Base-by-base conservation (phyloP, 2,113 vertebrate species). In the Naja naja region DNA sequence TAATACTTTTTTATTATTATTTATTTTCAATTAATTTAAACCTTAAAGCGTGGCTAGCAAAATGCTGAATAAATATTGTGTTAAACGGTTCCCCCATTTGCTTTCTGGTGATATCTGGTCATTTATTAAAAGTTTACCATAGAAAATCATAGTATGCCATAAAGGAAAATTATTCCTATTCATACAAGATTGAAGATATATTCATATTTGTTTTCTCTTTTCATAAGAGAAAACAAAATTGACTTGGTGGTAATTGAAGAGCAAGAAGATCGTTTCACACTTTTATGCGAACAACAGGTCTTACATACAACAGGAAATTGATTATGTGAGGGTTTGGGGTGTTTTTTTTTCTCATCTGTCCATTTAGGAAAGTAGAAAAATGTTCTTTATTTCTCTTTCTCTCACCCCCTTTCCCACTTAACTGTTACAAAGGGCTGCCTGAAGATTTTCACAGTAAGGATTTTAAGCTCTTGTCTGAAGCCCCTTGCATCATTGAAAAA, bases 401-500 rank as follows among this genome's bases (percentile, higher is more conserved):
- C 25, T 12, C 16, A 7, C 9, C 45, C 20, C 25, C 12, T 30
- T 55, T 25, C 23, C 22, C n/a, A 25, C 39, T 25, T 89, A 23
- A 81, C 34, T 34, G 23, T 81, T 81, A 39, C 92, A 1, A 55
- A 99, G 99, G 99, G 53, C 95, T 99, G 0, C 98, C 98, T 34
- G 99, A 98, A 95, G 99, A 99, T 93, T 98, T 99, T 91, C 96
- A 97, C 85, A 97, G 94, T 95, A 99, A 98, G 94, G 99, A 99
- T 94, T 99, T 95, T 94, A 98, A 98, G 90, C 97, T 97, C 10
- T 97, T 97, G 0, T 58, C 97, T 0, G 98, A 98, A 3, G 98
- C 98, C 4, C 97, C 97, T 39, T 99, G 99, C 96, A 98, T 98
- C 96, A 98, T 99, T 89, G 98, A 99, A 95, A 98, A 98, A 90